These are phyloP conservation scores for Phataginus tricuspis DNA, from an alignment of 2,797 vertebrate species.

Conservation along the genomic window DNA sequence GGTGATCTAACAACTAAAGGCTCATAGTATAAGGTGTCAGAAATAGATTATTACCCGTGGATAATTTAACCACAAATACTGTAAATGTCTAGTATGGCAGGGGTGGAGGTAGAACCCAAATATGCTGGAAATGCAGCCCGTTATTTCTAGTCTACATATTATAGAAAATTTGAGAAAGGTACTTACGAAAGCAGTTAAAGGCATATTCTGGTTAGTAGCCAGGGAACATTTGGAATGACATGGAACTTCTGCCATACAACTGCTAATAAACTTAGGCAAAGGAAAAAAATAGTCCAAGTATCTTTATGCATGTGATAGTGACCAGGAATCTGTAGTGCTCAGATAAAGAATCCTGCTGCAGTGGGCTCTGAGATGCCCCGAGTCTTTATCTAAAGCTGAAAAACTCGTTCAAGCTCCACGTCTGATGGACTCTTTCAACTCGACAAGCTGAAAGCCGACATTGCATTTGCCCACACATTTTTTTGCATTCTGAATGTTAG, in stretches of 20 bases:
- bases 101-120: neutral
- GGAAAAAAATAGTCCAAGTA: neutral
- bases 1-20: neutral
- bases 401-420: neutral
- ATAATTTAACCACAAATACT: slow-evolving; percentile 1
- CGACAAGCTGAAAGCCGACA: neutral
- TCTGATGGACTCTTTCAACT: neutral
- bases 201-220: neutral
- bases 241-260: neutral
- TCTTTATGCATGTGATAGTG: neutral
- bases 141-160: neutral
- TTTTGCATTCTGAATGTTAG: neutral
- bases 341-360: neutral
- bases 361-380: neutral
- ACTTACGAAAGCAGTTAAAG: neutral
- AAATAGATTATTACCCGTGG: neutral
- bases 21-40: neutral
- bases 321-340: neutral
- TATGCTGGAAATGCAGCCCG: neutral
- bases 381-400: neutral
- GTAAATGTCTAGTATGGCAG: neutral
- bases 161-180: neutral
- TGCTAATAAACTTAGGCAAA: slow-evolving; percentile 19
- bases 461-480: neutral
- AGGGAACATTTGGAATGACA: neutral